A percentile compares a stretch with the other conserved stretches of the same genome.
phyloP scores from a whole-genome alignment of 2,797 vertebrate genomes.

The Eupleurogrammus muticus region DNA sequence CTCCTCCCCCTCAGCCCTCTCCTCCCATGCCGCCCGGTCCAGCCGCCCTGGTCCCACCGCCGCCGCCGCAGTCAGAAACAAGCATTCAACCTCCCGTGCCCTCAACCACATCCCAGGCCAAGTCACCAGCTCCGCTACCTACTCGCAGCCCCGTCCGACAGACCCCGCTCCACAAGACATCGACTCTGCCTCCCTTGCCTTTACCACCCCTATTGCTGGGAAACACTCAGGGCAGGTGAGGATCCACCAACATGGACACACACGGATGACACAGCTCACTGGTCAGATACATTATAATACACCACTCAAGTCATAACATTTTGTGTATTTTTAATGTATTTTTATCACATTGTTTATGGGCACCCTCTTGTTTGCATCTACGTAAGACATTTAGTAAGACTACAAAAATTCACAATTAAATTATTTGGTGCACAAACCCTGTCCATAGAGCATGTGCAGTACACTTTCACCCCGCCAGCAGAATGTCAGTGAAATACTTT shows the following conservation, averaged over 20 bases:
- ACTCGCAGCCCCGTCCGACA: slow-evolving; percentile 75
- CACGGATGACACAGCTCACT: not conserved
- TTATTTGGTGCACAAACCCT: too few relatives aligned
- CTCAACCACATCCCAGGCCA: slow-evolving; percentile 68
- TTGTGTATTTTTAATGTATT: too few relatives aligned
- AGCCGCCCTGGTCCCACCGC: slow-evolving; percentile 76
- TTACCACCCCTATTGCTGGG: slow-evolving; percentile 93
- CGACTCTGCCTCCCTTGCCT: slow-evolving; percentile 94
- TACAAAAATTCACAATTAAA: too few relatives aligned
- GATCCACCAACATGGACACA: not conserved
- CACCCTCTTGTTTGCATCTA: too few relatives aligned
- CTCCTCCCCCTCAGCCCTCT: slow-evolving; percentile 77
- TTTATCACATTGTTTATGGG: too few relatives aligned
- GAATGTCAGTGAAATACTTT: too few relatives aligned
- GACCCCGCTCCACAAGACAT: slow-evolving; percentile 90
- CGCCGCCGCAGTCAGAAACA: slow-evolving; percentile 81
- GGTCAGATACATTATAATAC: not conserved
- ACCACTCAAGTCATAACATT: not conserved
- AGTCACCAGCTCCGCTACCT: slow-evolving; percentile 81
- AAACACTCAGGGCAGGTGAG: slow-evolving; percentile 96
- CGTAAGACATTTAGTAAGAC: too few relatives aligned
- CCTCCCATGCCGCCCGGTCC: slow-evolving; percentile 54
- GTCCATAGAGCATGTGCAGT: too few relatives aligned
- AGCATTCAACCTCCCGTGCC: slow-evolving; percentile 37
- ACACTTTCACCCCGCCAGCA: too few relatives aligned